phyloP scores from a whole-genome alignment of 37 sponge, comb jelly and placozoan genomes.

The Agelas oroides region DNA sequence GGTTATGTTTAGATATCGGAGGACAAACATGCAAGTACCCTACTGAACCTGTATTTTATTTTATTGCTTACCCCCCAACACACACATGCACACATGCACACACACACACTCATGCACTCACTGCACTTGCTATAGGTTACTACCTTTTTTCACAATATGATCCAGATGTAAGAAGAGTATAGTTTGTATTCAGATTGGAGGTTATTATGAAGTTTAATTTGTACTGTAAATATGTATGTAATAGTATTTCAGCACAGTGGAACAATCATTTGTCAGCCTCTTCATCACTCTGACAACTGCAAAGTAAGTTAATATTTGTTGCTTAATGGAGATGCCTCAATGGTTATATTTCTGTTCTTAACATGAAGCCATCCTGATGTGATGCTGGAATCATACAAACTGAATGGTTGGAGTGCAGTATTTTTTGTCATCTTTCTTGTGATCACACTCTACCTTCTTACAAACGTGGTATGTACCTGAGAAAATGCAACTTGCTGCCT shows the following conservation, averaged over 20 bases:
- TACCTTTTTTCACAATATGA: constrained; percentile 43
- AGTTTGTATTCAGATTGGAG: not conserved
- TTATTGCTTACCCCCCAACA: no score
- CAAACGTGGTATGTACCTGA: constrained; percentile 65
- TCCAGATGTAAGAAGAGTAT: constrained; percentile 30
- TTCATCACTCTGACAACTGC: constrained; percentile 80
- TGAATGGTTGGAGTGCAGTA: constrained; percentile 25
- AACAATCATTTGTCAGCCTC: constrained; percentile 70
- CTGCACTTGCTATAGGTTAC: constrained; percentile 26
- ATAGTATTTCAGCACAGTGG: constrained; percentile 65
- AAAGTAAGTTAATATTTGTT: constrained; percentile 68
- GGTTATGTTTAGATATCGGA: no score
- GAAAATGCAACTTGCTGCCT: no score
- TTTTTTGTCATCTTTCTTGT: constrained; percentile 79
- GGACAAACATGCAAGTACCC: no score
- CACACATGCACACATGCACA: no score
- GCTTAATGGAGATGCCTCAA: no score
- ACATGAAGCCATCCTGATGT: constrained; percentile 82
- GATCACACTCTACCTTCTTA: constrained; percentile 64
- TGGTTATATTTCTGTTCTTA: constrained; percentile 15
- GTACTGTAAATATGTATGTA: not conserved
- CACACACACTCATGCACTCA: no score
- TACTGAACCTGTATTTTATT: no score
- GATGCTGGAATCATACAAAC: constrained; percentile 77
- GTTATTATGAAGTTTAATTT: not conserved